Conservation (phyloP, 2,797 vertebrate genomes). For the Lagorchestes hirsutus region DNA sequence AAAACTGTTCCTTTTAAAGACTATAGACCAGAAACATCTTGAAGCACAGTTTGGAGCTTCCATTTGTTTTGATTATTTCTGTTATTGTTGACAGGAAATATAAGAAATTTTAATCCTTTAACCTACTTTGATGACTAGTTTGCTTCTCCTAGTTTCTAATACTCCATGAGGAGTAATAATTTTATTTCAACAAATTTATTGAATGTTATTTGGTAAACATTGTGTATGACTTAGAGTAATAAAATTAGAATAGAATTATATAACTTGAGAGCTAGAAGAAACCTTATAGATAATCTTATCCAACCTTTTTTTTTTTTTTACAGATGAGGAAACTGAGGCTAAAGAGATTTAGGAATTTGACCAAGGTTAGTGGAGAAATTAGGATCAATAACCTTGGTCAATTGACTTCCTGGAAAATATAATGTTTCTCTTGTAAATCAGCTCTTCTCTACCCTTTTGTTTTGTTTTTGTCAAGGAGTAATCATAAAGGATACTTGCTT, state of each 20-base stretch:
- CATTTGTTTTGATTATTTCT: conserved; percentile 60
- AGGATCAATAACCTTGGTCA: not conserved
- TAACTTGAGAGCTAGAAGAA: conserved; percentile 5
- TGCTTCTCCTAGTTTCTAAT: conserved; percentile 50
- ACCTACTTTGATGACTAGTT: conserved; percentile 61
- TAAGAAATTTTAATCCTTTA: conserved; percentile 45
- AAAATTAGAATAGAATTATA: not conserved
- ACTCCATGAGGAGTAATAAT: not conserved
- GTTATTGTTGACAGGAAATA: not conserved
- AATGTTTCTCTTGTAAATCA: not conserved
- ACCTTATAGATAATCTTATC: not conserved
- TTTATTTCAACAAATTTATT: conserved; percentile 39
- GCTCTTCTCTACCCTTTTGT: not conserved
- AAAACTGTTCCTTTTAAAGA: conserved; percentile 44
- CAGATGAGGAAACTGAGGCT: not conserved
- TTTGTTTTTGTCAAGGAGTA: not conserved
- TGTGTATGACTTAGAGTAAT: conserved; percentile 20
- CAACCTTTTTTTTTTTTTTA: conserved; percentile 43
- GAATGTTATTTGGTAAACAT: conserved; percentile 15
- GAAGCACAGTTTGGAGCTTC: conserved; percentile 24
- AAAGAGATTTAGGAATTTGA: not conserved
- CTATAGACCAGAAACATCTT: conserved; percentile 57
- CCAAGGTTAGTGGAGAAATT: not conserved
- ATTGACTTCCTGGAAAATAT: not conserved
- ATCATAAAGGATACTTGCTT: not conserved